Base-by-base conservation (phyloP, 2,113 vertebrate species). In the Chlorodrepanis virens region DNA sequence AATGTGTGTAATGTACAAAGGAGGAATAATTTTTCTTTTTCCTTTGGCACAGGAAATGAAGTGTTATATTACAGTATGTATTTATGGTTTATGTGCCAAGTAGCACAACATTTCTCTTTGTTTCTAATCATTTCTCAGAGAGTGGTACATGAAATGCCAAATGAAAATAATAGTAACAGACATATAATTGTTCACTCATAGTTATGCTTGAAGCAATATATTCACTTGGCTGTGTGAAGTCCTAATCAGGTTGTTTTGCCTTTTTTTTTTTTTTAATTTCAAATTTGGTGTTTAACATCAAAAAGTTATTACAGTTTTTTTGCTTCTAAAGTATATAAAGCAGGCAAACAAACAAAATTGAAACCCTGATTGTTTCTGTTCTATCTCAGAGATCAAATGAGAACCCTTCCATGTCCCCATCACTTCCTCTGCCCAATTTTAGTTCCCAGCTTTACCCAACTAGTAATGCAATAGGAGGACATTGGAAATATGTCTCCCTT, bases 341-440 rank as follows among this genome's bases (percentile, higher is more conserved):
- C 23, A 57, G 81, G 17, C 3, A 76, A 94, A 29, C 7, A 78
- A 54, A 11, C 5, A 60, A 14, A 75, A 60, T 31, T 67, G 35
- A 72, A 79, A 23, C 15, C 4, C 3, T 37, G 8, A 1, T 39
- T 31, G 6, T 37, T 9, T 79, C 29, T 60, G 6, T 64, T 31
- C 31, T 72, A 27, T 72, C 33, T 42, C 13, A 19, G 19, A 90
- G 22, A 40, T 37, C 3, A 5, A 56, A 37, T 10, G 9, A 53
- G 60, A 59, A 28, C 14, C 2, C 4, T 70, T 9, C 6, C 4
- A 8, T 3, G 0, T 14, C 4, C 7, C 1, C 0, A 37, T 45
- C 12, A 16, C 5, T 87, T 44, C 10, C 25, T 65, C 11, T 78
- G 20, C 11, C 31, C 5, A 25, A 5, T 45, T 85, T 59, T 53